phyloP scores from a whole-genome alignment of 2,797 vertebrate species.

The Toxotes lorentzi region DNA sequence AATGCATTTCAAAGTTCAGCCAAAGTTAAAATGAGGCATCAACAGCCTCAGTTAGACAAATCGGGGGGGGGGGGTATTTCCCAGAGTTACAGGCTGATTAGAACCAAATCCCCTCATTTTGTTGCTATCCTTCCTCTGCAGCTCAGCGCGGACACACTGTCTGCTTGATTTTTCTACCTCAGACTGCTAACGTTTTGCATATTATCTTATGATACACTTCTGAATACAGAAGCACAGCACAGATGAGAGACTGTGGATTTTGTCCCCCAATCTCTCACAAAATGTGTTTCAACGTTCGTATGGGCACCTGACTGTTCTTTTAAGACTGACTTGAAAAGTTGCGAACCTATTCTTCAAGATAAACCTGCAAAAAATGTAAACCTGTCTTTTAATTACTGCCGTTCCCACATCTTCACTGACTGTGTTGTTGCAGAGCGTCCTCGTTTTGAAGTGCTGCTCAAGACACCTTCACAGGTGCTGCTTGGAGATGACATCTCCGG shows the following conservation, averaged over 20 bases:
- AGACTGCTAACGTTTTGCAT: not conserved
- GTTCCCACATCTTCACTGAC: not conserved
- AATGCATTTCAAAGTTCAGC: not conserved
- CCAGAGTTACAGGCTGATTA: not conserved
- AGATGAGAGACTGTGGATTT: not conserved
- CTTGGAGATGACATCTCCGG: conserved; percentile 67
- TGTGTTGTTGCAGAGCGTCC: conserved; percentile 54
- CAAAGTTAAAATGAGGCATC: not conserved
- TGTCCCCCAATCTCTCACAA: not conserved
- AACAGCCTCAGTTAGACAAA: not conserved
- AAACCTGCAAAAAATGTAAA: not conserved
- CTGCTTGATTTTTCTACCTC: not conserved
- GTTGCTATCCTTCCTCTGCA: not conserved
- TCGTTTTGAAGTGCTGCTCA: conserved; percentile 70
- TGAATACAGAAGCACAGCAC: too few relatives aligned
- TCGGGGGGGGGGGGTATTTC: not conserved
- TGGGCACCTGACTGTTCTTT: not conserved
- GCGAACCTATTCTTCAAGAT: not conserved
- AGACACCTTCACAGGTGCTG: conserved; percentile 53
- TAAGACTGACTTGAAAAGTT: not conserved
- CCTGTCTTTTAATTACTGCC: not conserved
- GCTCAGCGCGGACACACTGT: not conserved
- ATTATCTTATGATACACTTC: not conserved
- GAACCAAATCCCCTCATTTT: not conserved
- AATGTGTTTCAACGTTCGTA: not conserved